These are phyloP conservation scores for Bibio marci DNA, from an alignment of 2,888 invertebrate genomes.

Conservation along the genomic window DNA sequence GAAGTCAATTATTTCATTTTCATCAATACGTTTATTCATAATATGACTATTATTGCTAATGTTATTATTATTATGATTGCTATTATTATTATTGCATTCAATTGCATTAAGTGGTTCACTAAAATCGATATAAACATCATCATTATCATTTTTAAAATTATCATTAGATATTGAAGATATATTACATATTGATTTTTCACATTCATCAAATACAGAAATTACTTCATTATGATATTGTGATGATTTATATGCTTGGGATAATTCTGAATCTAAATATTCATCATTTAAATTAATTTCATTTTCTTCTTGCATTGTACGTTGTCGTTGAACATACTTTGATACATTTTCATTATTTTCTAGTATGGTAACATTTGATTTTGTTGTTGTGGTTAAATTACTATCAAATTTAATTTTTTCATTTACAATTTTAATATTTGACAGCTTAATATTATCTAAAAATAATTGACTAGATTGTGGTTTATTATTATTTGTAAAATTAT, in stretches of 20 bases:
- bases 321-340: slow-evolving; percentile 2
- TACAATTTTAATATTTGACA: too few species aligned
- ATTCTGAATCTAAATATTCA: slow-evolving; percentile 14
- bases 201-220: slow-evolving; percentile 28
- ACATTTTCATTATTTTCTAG: not conserved
- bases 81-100: too few species aligned
- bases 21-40: too few species aligned
- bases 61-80: too few species aligned
- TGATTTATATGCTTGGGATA: slow-evolving; percentile 13
- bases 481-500: not conserved
- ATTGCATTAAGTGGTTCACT: too few species aligned
- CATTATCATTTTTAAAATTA: too few species aligned
- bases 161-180: not conserved
- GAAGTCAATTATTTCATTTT: too few species aligned
- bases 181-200: slow-evolving; percentile 35
- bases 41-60: too few species aligned
- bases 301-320: slow-evolving; percentile 3
- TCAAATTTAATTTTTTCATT: too few species aligned
- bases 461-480: not conserved
- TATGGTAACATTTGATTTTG: not conserved
- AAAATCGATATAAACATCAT: too few species aligned
- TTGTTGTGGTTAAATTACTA: too few species aligned
- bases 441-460: not conserved
- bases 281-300: slow-evolving; percentile 9
- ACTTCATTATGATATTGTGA: slow-evolving; percentile 27